Evolutionary conservation across 2,113 vertebrate species (phyloP), one percentile per base, ranked within the genome.

Genomic region (Hyaena hyaena): DNA sequence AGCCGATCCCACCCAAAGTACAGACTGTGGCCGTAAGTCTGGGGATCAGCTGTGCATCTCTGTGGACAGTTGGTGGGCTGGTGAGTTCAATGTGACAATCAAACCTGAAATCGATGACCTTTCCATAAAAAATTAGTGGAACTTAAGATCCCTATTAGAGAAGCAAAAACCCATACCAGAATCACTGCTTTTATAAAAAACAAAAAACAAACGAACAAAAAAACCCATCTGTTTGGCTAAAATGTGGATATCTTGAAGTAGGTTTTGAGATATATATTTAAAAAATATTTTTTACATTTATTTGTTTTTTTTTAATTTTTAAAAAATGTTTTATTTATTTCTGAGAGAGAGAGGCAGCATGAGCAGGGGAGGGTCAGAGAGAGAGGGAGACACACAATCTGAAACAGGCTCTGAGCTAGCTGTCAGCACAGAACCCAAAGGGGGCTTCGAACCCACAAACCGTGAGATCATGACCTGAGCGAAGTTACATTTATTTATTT

Each of bases 51-150:
- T 97, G 39, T 98, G 98, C 28, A 96, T 97, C 76, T 99, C 98
- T 77, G 96, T 91, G 90, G 96, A 94, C 95, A 98, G 98, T 87
- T 99, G 99, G 98, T 99, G 98, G 98, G 96, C 98, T 88, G 98
- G 98, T 99, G 98, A 98, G 98, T 99, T 98, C 33, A 74, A 4
- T 1, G 3, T 53, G 3, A 93, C 23, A 68, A 7, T 85, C 35
- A 79, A 55, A 88, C 5, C 43, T 61, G 53, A 48, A 58, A 65
- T 1, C 8, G 39, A 74, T 61, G 35, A 35, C 4, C 10, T 66
- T 50, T 55, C 35, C 24, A 55, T 7, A 43, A 69, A 69, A n/a
- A 33, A 83, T 61, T 11, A 8, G 10, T 63, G n/a, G 8, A 83
- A 12, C 10, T 43, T 77, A 28, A 63, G 50, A 88, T 77, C 5